Base-by-base conservation (phyloP, 2,797 vertebrate genomes). In the Aldrovandia affinis region DNA sequence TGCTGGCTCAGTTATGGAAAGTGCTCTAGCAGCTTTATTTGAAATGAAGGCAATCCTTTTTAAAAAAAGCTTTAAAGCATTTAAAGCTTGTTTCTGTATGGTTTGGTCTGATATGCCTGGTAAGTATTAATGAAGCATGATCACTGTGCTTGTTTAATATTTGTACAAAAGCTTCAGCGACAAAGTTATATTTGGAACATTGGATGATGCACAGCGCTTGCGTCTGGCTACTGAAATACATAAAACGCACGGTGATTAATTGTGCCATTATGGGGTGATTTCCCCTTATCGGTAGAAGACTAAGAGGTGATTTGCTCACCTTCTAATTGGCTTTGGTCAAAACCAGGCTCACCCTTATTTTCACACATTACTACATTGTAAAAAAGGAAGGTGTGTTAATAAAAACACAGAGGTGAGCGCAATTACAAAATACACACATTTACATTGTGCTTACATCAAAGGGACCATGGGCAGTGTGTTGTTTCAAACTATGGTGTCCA, bases 291-390 rank as follows among this genome's bases (percentile, higher is more conserved):
- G 70, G 68, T 61, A 82, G 52, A 83, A 83, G 86, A 78, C 82
- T 70, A 63, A 39, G 39, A 59, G 65, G 80, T 82, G 73, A 86
- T 86, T 89, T 89, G 84, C 82, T 85, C 81, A 81, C 59, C 33
- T 81, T 78, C 78, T 89, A 87, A 89, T 86, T 88, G 86, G 88
- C 73, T 81, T 83, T 86, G 83, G 83, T 86, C 81, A 78, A 81
- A 52, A 85, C 79, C 30, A 65, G 80, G 81, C 80, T 50, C 55
- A 79, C 70, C 84, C 84, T 86, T 80, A 68, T 85, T 88, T 86
- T 88, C 87, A 85, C 88, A 90, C 88, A 90, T 90, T 89, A 89
- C 68, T 87, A 85, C 87, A 75, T 86, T 86, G 87, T 90, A 89
- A 90, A 90, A 90, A 65, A 65, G 78, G 78, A 83, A 86, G 63